Percentiles rank a stretch among this genome's conserved stretches.
These are phyloP conservation scores for Ctenomys sociabilis DNA, from an alignment of 2,113 vertebrate species.

Conservation along the genomic window DNA sequence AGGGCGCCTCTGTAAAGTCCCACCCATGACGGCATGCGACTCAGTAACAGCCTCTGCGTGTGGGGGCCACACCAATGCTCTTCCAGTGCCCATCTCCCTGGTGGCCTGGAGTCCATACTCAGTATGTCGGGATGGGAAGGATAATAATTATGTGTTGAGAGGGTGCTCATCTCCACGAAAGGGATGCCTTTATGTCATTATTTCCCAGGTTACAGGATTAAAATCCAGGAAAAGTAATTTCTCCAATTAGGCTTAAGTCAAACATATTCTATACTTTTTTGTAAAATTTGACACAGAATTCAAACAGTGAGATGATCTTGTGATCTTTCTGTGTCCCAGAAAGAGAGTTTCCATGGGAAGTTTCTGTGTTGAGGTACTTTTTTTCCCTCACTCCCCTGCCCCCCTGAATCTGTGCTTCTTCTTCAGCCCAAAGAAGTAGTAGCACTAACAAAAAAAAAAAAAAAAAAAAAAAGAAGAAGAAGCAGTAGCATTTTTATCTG, in stretches of 20 bases:
- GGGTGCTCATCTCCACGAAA: background rate
- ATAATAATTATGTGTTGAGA: background rate
- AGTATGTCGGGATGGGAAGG: background rate
- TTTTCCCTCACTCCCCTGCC: background rate
- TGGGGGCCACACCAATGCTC: background rate
- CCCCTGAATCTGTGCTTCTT: background rate
- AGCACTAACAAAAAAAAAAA: too few species aligned
- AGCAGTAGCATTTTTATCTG: slow-evolving; percentile 32
- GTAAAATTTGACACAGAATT: background rate
- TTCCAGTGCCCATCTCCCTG: background rate
- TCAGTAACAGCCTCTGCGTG: background rate
- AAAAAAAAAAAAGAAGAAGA: background rate
- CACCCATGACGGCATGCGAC: background rate
- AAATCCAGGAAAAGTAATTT: slow-evolving; percentile 46
- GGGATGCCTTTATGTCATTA: background rate
- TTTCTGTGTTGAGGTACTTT: slow-evolving; percentile 32
- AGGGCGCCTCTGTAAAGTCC: background rate
- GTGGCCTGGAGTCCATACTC: background rate
- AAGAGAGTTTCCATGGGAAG: slow-evolving; percentile 1
- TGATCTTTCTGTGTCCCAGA: slow-evolving; percentile 14
- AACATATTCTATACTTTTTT: background rate
- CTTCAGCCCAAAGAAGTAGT: background rate
- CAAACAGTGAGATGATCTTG: background rate
- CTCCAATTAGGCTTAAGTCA: slow-evolving; percentile 1
- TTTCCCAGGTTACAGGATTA: background rate